Evolutionary conservation across 2,797 vertebrate genomes (phyloP).

Genomic region (Heteromormyrus szaboi): DNA sequence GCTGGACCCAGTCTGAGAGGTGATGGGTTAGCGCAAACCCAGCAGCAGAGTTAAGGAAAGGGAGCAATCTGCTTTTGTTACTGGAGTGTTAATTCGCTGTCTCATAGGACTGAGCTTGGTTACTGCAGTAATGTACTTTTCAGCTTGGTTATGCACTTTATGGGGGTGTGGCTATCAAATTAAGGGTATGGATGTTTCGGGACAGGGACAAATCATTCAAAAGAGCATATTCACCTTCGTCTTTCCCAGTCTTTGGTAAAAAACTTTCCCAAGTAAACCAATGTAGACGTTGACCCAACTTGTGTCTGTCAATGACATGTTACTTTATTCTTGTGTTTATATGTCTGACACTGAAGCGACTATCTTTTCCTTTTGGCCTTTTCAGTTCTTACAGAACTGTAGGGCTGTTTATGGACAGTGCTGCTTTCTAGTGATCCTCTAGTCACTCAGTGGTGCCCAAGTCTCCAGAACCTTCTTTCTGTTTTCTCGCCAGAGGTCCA

Average conservation of each 20-base stretch:
- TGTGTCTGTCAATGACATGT: background rate
- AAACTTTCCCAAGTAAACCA: background rate
- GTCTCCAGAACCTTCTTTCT: background rate
- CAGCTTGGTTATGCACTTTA: background rate
- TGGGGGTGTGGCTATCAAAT: background rate
- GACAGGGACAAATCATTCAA: background rate
- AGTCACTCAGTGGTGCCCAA: background rate
- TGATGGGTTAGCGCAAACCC: background rate
- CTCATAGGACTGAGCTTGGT: background rate
- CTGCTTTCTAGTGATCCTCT: background rate
- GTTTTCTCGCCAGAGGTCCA: background rate
- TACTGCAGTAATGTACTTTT: background rate
- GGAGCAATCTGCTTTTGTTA: background rate
- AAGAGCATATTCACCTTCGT: background rate
- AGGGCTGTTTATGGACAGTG: background rate
- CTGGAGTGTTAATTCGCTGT: background rate
- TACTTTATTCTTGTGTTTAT: background rate
- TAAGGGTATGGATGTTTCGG: background rate
- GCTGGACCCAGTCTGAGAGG: background rate
- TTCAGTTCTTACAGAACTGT: background rate
- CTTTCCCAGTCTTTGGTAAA: background rate
- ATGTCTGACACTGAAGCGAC: background rate
- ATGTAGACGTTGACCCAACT: background rate
- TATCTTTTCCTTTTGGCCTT: background rate
- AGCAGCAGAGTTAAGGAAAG: background rate